phyloP scores from a whole-genome alignment of 2,888 invertebrate genomes.

The Nineta flava region DNA sequence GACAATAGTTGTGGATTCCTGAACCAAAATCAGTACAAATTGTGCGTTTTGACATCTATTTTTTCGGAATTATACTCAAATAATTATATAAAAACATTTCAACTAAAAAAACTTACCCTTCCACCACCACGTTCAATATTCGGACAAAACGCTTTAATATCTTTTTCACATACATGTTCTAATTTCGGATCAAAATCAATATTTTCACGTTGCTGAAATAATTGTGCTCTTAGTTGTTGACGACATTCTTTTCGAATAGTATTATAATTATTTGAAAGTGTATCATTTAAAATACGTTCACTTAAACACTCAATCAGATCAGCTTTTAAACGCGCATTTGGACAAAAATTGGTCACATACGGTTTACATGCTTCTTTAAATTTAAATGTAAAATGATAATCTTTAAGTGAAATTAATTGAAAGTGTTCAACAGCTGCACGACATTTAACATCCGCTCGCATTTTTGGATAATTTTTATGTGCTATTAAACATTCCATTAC shows the following conservation, averaged over 20 bases:
- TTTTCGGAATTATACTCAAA: too few relatives aligned
- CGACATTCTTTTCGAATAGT: slow-evolving; percentile 77
- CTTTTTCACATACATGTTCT: slow-evolving; percentile 63
- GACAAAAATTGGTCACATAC: slow-evolving; percentile 53
- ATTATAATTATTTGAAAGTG: slow-evolving; percentile 56
- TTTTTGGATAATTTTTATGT: slow-evolving; percentile 75
- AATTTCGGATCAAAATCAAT: slow-evolving; percentile 73
- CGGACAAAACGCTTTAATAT: slow-evolving; percentile 58
- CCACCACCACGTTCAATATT: slow-evolving; percentile 50
- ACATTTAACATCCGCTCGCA: slow-evolving; percentile 67
- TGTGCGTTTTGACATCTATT: too few relatives aligned
- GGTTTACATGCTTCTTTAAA: slow-evolving; percentile 89
- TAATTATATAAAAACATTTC: too few relatives aligned
- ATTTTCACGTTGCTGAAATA: slow-evolving; percentile 83
- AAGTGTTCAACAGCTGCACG: slow-evolving; percentile 92
- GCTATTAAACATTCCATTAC: slow-evolving; percentile 87
- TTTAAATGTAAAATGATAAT: slow-evolving; percentile 83
- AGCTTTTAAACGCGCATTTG: slow-evolving; percentile 54
- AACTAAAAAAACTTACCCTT: slow-evolving; percentile 25
- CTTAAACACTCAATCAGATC: slow-evolving; percentile 79
- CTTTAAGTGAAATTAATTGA: slow-evolving; percentile 83
- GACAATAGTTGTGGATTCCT: too few relatives aligned
- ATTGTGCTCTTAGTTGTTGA: slow-evolving; percentile 77
- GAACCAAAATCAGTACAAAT: too few relatives aligned
- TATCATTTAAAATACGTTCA: slow-evolving; percentile 80